A percentile compares a stretch with the other conserved stretches of the same genome.
Evolutionary conservation across 2,113 vertebrate species (phyloP).

Genomic region (Mirounga angustirostris): DNA sequence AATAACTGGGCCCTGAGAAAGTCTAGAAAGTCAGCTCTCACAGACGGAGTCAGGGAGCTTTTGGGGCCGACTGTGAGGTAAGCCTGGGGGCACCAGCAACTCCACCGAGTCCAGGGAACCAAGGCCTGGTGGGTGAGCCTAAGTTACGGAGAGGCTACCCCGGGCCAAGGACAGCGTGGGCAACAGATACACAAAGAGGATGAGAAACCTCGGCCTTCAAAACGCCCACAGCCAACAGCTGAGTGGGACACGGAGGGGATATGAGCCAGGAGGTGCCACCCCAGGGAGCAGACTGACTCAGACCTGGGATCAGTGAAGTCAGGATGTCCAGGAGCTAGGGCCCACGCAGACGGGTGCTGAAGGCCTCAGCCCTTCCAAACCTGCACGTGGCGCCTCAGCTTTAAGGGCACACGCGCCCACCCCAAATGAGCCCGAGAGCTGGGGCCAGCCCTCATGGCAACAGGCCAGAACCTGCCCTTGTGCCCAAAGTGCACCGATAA

Average conservation of each 20-base stretch:
- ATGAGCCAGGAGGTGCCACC: neutral
- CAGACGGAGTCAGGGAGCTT: neutral
- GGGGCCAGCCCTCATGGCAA: rapidly evolving
- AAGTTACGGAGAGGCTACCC: neutral
- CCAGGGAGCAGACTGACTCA: neutral
- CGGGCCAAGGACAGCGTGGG: rapidly evolving
- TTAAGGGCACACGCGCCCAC: rapidly evolving
- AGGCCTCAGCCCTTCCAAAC: neutral
- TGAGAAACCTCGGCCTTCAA: neutral
- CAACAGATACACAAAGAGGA: neutral
- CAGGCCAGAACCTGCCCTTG: neutral
- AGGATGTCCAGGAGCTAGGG: neutral
- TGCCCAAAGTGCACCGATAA: neutral
- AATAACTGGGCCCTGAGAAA: neutral
- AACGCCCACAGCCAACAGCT: neutral
- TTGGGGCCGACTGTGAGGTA: neutral
- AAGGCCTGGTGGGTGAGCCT: neutral
- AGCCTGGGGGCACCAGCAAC: neutral
- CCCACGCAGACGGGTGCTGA: neutral
- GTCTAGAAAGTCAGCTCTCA: neutral
- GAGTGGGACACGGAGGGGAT: neutral
- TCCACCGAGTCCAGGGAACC: neutral
- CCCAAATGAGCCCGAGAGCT: neutral
- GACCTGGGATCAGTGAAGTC: neutral
- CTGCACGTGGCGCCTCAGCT: neutral